phyloP scores from a whole-genome alignment of 2,888 invertebrate species.

The Lochmaea crataegi region DNA sequence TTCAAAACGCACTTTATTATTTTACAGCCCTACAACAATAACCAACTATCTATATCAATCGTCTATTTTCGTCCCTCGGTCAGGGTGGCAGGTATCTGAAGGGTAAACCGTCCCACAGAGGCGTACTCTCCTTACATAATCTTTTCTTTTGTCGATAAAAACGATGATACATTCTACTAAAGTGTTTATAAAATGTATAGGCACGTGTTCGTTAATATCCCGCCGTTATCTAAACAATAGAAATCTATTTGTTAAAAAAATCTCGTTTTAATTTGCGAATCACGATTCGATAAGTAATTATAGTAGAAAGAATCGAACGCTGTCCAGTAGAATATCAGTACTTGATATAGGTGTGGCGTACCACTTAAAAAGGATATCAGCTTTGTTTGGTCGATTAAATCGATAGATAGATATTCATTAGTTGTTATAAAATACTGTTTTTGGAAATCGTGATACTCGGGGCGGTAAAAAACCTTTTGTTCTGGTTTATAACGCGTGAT shows the following conservation, averaged over 20 bases:
- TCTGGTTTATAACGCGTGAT: neutral
- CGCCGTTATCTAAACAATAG: neutral
- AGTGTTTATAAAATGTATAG: neutral
- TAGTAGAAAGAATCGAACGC: neutral
- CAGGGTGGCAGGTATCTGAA: too few relatives aligned
- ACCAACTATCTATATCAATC: too few relatives aligned
- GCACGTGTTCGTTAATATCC: neutral
- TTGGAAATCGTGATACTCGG: neutral
- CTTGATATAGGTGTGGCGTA: conserved; percentile 4
- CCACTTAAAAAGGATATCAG: conserved; percentile 14
- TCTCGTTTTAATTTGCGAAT: conserved; percentile 1
- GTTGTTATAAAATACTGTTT: conserved; percentile 6
- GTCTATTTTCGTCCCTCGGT: too few relatives aligned
- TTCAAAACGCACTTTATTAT: too few relatives aligned
- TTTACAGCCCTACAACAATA: too few relatives aligned
- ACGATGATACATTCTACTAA: neutral
- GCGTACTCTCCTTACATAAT: too few relatives aligned
- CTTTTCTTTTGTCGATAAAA: neutral
- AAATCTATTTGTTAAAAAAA: neutral
- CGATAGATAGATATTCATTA: conserved; percentile 5
- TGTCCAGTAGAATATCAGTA: neutral
- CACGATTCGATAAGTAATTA: conserved; percentile 10
- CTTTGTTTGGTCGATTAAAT: conserved; percentile 10
- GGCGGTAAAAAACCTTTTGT: conserved; percentile 4
- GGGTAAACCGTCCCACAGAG: too few relatives aligned